Percentiles rank a stretch among this genome's conserved stretches.
These are phyloP conservation scores for Glyphotaelius pellucidus DNA, from an alignment of 2,888 invertebrate genomes.

Conservation along the genomic window DNA sequence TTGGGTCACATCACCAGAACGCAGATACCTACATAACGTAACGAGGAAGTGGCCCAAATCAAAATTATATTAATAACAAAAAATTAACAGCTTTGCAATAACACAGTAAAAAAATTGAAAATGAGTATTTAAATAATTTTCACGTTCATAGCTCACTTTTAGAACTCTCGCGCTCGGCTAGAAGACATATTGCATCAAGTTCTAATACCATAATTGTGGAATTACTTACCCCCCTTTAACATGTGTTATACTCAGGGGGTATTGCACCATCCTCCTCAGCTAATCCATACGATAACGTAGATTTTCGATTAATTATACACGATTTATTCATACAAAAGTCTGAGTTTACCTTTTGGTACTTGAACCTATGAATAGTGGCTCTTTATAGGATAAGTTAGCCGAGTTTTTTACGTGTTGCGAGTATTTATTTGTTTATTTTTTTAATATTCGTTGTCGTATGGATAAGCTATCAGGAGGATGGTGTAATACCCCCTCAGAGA, in stretches of 20 bases:
- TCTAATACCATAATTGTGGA: neutral
- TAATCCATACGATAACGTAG: too few species aligned
- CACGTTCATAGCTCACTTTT: neutral
- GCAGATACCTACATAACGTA: neutral
- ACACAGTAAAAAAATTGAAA: neutral
- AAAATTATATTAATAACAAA: neutral
- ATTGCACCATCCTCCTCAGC: too few species aligned
- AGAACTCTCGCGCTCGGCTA: neutral
- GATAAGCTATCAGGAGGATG: too few species aligned
- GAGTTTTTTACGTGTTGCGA: too few species aligned
- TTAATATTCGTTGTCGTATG: too few species aligned
- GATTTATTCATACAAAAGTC: too few species aligned
- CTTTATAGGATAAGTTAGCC: too few species aligned
- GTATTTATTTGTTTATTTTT: too few species aligned
- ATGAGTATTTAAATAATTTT: neutral
- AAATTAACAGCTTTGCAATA: neutral
- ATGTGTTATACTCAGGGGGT: neutral
- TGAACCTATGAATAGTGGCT: too few species aligned
- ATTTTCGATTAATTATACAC: too few species aligned
- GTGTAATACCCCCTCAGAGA: too few species aligned
- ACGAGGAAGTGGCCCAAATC: neutral
- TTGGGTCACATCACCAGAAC: neutral
- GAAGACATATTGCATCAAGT: neutral
- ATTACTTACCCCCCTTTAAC: neutral
- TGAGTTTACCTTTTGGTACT: too few species aligned